phyloP scores from a whole-genome alignment of 2,113 vertebrate genomes.

The Actinemys pallida region DNA sequence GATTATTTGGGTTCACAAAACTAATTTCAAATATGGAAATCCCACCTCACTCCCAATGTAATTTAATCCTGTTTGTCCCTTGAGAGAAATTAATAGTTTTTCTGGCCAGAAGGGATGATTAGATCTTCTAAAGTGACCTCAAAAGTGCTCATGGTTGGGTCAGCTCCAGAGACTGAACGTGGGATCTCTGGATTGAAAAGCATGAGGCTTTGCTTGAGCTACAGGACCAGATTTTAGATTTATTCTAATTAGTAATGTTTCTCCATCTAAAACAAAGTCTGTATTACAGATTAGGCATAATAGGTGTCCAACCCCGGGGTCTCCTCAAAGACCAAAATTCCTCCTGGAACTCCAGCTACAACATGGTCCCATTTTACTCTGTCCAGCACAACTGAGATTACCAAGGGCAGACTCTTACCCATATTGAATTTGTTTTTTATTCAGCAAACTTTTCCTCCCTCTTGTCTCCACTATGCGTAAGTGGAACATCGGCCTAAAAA shows the following conservation, averaged over 20 bases:
- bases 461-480: neutral
- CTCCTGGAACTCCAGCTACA: neutral
- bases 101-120: accelerated
- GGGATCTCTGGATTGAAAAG: neutral
- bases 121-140: neutral
- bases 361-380: neutral
- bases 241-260: neutral
- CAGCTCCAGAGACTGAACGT: neutral
- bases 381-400: neutral
- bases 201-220: neutral
- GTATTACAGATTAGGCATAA: neutral
- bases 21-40: neutral
- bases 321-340: neutral
- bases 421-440: neutral
- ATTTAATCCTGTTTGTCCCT: neutral
- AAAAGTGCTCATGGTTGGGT: neutral
- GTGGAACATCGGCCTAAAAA: neutral
- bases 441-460: neutral
- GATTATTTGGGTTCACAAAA: neutral
- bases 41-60: neutral
- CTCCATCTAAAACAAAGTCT: neutral
- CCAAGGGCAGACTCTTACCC: neutral
- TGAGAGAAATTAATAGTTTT: neutral
- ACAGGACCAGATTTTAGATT: neutral
- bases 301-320: neutral